Conservation (phyloP, 2,113 vertebrate species). For the Paramisgurnus dabryanus region DNA sequence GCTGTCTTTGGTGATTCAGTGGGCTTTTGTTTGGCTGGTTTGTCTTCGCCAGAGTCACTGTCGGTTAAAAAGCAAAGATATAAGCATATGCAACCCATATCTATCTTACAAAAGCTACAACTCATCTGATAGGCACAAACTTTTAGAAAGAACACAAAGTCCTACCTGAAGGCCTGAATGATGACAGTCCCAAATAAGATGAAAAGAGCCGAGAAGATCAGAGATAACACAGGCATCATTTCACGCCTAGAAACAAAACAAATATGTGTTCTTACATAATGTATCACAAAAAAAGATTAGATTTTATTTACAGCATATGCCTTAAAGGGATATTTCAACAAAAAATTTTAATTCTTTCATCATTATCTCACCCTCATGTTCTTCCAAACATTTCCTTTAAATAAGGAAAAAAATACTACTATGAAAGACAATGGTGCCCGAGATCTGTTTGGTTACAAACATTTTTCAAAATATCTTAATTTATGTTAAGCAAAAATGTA, state of each 20-base stretch:
- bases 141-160: not conserved
- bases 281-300: too few species aligned
- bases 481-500: too few species aligned
- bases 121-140: not conserved
- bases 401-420: too few species aligned
- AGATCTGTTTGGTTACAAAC: too few species aligned
- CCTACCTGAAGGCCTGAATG: slow-evolving; percentile 92
- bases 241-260: slow-evolving; percentile 81
- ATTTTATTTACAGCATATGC: too few species aligned
- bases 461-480: too few species aligned
- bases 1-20: slow-evolving; percentile 71
- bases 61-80: slow-evolving; percentile 12
- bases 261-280: too few species aligned
- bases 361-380: too few species aligned
- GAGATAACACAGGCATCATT: slow-evolving; percentile 95
- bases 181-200: slow-evolving; percentile 96
- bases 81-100: not conserved
- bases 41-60: slow-evolving; percentile 86
- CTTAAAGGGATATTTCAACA: not conserved
- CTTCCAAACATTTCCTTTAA: too few species aligned
- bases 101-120: not conserved
- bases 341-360: too few species aligned
- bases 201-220: slow-evolving; percentile 94
- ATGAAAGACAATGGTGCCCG: too few species aligned
- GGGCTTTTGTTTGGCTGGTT: slow-evolving; percentile 76